These are phyloP conservation scores for Zaprionus lachaisei DNA, from an alignment of 1,140 invertebrate species.

Conservation along the genomic window DNA sequence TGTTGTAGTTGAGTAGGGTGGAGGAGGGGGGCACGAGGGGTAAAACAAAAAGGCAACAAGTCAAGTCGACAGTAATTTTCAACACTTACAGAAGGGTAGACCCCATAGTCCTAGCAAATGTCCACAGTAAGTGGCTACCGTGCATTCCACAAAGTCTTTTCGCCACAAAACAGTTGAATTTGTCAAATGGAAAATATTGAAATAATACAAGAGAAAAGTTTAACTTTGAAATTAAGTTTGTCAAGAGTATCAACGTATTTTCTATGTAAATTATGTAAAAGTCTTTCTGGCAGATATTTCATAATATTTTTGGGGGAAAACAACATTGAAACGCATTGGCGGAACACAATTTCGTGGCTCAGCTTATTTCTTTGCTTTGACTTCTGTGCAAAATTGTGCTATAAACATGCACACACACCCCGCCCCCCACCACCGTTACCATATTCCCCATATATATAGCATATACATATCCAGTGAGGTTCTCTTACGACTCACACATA, in stretches of 20 bases:
- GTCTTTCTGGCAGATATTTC: not conserved
- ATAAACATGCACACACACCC: slow-evolving; percentile 67
- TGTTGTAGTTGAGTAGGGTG: slow-evolving; percentile 36
- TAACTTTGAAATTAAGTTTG: not conserved
- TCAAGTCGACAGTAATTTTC: slow-evolving; percentile 83
- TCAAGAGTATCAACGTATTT: not conserved
- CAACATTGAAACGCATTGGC: slow-evolving; percentile 18
- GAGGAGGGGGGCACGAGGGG: slow-evolving; percentile 27
- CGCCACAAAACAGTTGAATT: not conserved
- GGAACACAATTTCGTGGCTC: slow-evolving; percentile 49
- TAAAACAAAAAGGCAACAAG: slow-evolving; percentile 80
- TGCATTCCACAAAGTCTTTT: slow-evolving; percentile 55
- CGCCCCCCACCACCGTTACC: not conserved
- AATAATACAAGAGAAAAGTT: not conserved
- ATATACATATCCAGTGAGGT: slow-evolving; percentile 15
- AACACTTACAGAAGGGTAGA: slow-evolving; percentile 71
- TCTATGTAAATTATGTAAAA: not conserved
- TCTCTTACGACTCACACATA: slow-evolving; percentile 62
- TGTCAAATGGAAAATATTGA: not conserved
- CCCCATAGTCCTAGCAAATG: slow-evolving; percentile 52
- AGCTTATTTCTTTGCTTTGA: slow-evolving; percentile 54
- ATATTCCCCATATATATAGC: slow-evolving; percentile 14
- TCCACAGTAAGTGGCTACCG: slow-evolving; percentile 33
- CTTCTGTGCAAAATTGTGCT: slow-evolving; percentile 74
- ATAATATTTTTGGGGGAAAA: slow-evolving; percentile 16